phyloP scores from a whole-genome alignment of 2,797 vertebrate genomes.

The Hydrophis major region DNA sequence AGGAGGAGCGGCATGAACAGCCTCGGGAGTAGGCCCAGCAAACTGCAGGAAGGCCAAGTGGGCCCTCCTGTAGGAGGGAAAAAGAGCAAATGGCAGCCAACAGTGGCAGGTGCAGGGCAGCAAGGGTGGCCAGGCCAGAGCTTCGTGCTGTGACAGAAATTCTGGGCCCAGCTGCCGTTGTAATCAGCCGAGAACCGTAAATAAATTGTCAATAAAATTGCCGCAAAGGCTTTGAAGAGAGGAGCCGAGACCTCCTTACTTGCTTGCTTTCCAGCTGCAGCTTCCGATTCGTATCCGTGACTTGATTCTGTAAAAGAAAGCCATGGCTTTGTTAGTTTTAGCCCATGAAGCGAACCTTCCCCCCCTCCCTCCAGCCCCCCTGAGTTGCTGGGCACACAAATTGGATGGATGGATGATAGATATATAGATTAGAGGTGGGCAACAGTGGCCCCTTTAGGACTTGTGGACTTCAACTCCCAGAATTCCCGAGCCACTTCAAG shows the following conservation, averaged over 20 bases:
- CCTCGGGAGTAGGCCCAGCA: too few relatives aligned
- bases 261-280: slow-evolving; percentile 88
- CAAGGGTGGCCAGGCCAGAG: too few relatives aligned
- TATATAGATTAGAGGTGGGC: neutral
- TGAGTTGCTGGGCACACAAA: neutral
- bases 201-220: neutral
- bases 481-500: neutral
- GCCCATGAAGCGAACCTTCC: neutral
- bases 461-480: neutral
- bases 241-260: slow-evolving; percentile 64
- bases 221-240: neutral
- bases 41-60: too few relatives aligned
- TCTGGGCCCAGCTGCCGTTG: neutral
- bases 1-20: too few relatives aligned
- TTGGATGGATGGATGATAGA: neutral
- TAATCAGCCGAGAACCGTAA: neutral
- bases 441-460: neutral
- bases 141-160: too few relatives aligned
- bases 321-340: neutral
- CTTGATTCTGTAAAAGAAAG: slow-evolving; percentile 80
- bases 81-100: too few relatives aligned
- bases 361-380: too few relatives aligned
- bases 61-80: neutral
- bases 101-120: too few relatives aligned
- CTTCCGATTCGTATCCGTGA: slow-evolving; percentile 88